Base-by-base conservation (phyloP, 2,888 invertebrate species). In the Alloscopus bannaensis region DNA sequence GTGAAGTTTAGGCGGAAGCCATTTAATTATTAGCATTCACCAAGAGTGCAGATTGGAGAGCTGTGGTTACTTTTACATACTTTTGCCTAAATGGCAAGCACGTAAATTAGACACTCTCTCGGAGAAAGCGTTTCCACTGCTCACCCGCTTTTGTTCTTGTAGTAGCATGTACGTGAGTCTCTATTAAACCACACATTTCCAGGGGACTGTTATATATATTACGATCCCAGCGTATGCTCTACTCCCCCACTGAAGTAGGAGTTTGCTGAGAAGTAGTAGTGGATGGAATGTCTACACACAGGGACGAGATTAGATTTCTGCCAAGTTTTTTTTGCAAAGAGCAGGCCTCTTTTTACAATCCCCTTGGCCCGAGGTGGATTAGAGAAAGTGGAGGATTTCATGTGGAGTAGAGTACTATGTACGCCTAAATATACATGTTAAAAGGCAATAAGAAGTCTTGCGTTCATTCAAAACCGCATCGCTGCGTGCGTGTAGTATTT, bases 11-110 rank as follows among this genome's bases (percentile, higher is more conserved):
- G n/a, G n/a, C n/a, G n/a, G 45, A 50, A 71, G 18, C 60, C 50
- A 71, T 71, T 71, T 71, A 71, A 71, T 71, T 71, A 71, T 71
- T 71, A 71, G 50, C 60, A 71, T 60, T 71, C 24, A 26, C 57
- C 36, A 36, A 55, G 29, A 70, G 70, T 60, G 42, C 40, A 70
- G 70, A 59, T 47, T 70, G 70, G 31, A 45, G 60, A 70, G 70
- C 59, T 70, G 70, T 60, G 70, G 70, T 70, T 70, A 22, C 45
- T 42, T 24, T n/a, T 47, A 3, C n/a, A 47, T 47, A 47, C 47
- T n/a, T n/a, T n/a, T n/a, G n/a, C n/a, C n/a, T n/a, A n/a, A n/a
- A n/a, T n/a, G n/a, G n/a, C n/a, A n/a, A n/a, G n/a, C n/a, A n/a
- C n/a, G n/a, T n/a, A n/a, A n/a, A n/a, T n/a, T n/a, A n/a, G n/a